These are phyloP conservation scores for Luperina testacea DNA, from an alignment of 2,888 invertebrate genomes.

Conservation along the genomic window DNA sequence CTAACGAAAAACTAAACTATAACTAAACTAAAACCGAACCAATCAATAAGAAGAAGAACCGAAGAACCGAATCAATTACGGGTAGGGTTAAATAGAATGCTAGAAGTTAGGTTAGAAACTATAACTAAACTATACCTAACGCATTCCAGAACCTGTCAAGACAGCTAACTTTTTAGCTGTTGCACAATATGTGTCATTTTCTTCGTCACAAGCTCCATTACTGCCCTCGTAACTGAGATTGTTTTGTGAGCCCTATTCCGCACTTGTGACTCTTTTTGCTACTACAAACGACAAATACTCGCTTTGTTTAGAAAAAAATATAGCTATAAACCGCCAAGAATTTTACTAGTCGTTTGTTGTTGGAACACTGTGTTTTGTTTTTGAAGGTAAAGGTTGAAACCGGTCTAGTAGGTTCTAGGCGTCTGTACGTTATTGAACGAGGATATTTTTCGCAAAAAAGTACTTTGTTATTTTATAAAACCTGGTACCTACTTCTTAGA, in stretches of 20 bases:
- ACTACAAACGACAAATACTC: slow-evolving; percentile 44
- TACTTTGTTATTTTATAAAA: background rate
- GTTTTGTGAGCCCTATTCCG: slow-evolving; percentile 40
- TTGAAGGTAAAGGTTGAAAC: background rate
- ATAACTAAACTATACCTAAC: background rate
- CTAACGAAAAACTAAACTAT: too few relatives aligned
- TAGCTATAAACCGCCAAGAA: slow-evolving; percentile 12
- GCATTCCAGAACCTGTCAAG: slow-evolving; percentile 2
- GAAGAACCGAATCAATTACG: too few relatives aligned
- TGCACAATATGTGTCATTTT: slow-evolving; percentile 40
- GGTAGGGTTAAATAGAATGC: too few relatives aligned
- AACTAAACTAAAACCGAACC: too few relatives aligned
- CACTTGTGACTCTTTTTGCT: slow-evolving; percentile 61
- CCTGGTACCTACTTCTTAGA: background rate
- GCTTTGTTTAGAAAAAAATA: slow-evolving; percentile 49
- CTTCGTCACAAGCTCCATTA: slow-evolving; percentile 39
- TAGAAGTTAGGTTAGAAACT: too few relatives aligned
- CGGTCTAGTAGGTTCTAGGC: background rate
- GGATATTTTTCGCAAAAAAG: background rate
- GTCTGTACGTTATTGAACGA: background rate
- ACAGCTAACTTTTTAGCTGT: slow-evolving; percentile 20
- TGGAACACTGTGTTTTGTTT: slow-evolving; percentile 18
- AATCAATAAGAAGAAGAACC: too few relatives aligned
- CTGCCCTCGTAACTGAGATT: slow-evolving; percentile 34
- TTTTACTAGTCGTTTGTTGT: slow-evolving; percentile 28